Conservation (phyloP, 2,113 vertebrate genomes). For the Edolisoma coerulescens region DNA sequence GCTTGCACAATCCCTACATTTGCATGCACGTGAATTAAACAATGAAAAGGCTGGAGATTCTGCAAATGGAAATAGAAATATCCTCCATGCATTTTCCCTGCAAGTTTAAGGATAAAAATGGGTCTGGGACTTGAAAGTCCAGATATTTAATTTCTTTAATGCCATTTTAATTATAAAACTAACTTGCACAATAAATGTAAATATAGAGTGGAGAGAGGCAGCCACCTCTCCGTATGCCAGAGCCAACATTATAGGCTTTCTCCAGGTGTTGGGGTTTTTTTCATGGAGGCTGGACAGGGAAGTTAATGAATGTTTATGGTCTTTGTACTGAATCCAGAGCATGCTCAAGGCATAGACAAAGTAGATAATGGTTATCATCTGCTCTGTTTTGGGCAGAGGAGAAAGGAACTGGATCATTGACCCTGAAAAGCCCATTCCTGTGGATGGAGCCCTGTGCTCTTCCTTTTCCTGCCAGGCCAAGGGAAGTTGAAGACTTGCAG, state of each 20-base stretch:
- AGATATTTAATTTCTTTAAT: background rate
- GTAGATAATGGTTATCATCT: background rate
- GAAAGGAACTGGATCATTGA: background rate
- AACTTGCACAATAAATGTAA: background rate
- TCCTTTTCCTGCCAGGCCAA: background rate
- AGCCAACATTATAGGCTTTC: background rate
- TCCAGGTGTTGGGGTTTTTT: background rate
- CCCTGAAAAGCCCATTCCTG: background rate
- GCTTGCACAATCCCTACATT: background rate
- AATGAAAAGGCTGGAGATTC: background rate
- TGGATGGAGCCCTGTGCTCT: background rate
- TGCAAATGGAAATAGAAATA: background rate
- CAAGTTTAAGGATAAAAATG: background rate
- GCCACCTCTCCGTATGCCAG: accelerated
- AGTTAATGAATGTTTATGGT: background rate
- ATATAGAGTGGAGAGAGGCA: background rate
- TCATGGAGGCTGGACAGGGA: background rate
- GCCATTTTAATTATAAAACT: background rate
- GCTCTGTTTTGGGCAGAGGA: background rate
- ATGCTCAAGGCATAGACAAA: background rate
- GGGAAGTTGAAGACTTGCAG: background rate
- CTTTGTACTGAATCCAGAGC: background rate
- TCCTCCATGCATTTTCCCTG: background rate
- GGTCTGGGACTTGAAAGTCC: background rate
- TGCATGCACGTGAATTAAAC: background rate